Conservation (phyloP, 1,140 invertebrate species). For the Lysiphlebus fabarum region DNA sequence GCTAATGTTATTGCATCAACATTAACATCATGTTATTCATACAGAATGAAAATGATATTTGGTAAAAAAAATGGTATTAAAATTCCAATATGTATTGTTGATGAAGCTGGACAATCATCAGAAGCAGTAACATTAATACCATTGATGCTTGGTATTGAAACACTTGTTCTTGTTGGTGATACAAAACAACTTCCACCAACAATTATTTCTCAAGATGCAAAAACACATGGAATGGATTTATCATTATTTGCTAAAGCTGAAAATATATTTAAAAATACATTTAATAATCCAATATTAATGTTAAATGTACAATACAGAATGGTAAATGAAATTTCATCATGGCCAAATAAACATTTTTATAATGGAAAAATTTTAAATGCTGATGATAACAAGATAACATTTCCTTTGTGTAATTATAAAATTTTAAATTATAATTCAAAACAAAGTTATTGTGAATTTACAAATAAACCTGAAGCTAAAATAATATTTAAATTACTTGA, state of each 20-base stretch:
- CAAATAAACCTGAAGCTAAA: slow-evolving; percentile 8
- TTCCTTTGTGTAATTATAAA: no score
- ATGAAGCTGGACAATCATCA: slow-evolving; percentile 85
- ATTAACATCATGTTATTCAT: slow-evolving; percentile 9
- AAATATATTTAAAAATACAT: slow-evolving; percentile 44
- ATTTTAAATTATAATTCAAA: no score
- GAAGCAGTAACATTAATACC: slow-evolving; percentile 83
- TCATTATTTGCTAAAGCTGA: slow-evolving; percentile 66
- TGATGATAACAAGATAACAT: slow-evolving; percentile 8
- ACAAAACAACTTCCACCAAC: slow-evolving; percentile 81
- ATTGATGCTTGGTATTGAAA: slow-evolving; percentile 67
- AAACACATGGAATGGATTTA: slow-evolving; percentile 58
- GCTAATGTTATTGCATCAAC: slow-evolving; percentile 7
- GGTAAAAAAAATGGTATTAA: slow-evolving; percentile 13
- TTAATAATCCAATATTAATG: slow-evolving; percentile 52
- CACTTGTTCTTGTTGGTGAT: slow-evolving; percentile 85
- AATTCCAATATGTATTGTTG: slow-evolving; percentile 83
- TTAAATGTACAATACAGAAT: slow-evolving; percentile 81
- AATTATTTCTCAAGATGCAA: slow-evolving; percentile 63
- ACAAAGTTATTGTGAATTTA: neutral
- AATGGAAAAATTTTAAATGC: slow-evolving; percentile 58
- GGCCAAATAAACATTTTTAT: slow-evolving; percentile 80
- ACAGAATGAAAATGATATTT: slow-evolving; percentile 6
- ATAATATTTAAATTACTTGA: slow-evolving; percentile 9
- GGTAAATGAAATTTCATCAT: slow-evolving; percentile 73